These are phyloP conservation scores for Semicossyphus pulcher DNA, from an alignment of 2,113 vertebrate genomes.

Conservation along the genomic window DNA sequence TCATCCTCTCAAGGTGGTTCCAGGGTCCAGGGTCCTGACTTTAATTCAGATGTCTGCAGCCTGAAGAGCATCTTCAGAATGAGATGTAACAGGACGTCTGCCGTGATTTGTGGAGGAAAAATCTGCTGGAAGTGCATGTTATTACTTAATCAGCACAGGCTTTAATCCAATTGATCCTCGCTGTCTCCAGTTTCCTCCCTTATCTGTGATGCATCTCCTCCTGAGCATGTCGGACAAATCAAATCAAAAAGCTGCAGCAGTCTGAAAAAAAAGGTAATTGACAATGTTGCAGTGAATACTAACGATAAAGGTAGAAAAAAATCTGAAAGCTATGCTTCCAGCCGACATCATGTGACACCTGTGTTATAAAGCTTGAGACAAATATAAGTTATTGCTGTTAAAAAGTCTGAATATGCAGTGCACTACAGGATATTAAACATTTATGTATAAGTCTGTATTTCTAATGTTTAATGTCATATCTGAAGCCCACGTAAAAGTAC, in stretches of 20 bases:
- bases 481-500: neutral
- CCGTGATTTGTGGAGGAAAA: constrained; percentile 8
- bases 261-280: neutral
- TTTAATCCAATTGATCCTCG: constrained; percentile 3
- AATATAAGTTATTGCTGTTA: neutral
- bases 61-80: constrained; percentile 9
- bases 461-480: neutral
- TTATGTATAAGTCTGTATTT: neutral
- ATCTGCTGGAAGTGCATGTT: constrained; percentile 6
- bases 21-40: neutral
- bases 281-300: neutral
- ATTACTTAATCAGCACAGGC: neutral
- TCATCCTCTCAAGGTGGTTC: neutral
- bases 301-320: neutral
- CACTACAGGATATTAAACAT: neutral
- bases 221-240: neutral
- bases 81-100: neutral
- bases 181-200: neutral
- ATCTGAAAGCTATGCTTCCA: neutral
- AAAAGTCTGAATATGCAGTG: neutral
- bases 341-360: neutral
- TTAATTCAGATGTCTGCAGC: constrained; percentile 3
- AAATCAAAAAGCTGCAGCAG: neutral
- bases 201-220: neutral
- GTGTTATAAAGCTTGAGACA: neutral